A percentile compares a stretch with the other conserved stretches of the same genome.
Conservation (phyloP, 2,797 vertebrate genomes). For the Monodelphis domestica region DNA sequence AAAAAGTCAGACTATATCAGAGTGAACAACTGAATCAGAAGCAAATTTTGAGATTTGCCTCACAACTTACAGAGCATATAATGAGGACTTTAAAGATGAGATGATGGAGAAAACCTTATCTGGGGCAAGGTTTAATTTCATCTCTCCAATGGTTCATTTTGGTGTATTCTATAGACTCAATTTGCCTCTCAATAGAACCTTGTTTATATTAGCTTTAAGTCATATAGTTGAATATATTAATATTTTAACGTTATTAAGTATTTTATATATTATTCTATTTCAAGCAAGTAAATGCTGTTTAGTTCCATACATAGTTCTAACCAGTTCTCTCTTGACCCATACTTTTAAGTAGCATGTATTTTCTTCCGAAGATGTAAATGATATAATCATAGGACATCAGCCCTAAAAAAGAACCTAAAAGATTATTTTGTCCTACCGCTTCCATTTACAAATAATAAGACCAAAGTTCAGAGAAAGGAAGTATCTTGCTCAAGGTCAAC, state of each 20-base stretch:
- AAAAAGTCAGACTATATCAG: constrained; percentile 42
- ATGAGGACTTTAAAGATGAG: constrained; percentile 66
- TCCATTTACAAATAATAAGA: not conserved
- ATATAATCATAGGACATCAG: not conserved
- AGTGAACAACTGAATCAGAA: constrained; percentile 60
- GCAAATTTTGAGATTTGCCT: constrained; percentile 67
- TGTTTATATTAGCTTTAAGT: constrained; percentile 77
- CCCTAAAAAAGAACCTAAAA: not conserved
- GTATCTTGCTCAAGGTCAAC: not conserved
- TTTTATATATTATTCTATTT: constrained; percentile 65
- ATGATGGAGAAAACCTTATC: constrained; percentile 46
- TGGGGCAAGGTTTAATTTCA: constrained; percentile 71
- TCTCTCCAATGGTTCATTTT: constrained; percentile 64
- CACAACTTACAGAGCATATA: constrained; percentile 48
- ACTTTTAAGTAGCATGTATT: constrained; percentile 18
- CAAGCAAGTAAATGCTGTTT: constrained; percentile 54
- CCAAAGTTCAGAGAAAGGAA: not conserved
- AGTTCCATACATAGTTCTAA: constrained; percentile 57
- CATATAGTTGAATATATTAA: constrained; percentile 77
- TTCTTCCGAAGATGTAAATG: not conserved
- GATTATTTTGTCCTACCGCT: not conserved
- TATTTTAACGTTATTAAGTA: constrained; percentile 59
- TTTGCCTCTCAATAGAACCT: constrained; percentile 75
- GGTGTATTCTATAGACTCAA: constrained; percentile 72
- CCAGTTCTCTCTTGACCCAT: constrained; percentile 39